A percentile compares a stretch with the other conserved stretches of the same genome.
These are phyloP conservation scores for Bimastos eiseni DNA, from an alignment of 2,888 invertebrate genomes.

Conservation along the genomic window DNA sequence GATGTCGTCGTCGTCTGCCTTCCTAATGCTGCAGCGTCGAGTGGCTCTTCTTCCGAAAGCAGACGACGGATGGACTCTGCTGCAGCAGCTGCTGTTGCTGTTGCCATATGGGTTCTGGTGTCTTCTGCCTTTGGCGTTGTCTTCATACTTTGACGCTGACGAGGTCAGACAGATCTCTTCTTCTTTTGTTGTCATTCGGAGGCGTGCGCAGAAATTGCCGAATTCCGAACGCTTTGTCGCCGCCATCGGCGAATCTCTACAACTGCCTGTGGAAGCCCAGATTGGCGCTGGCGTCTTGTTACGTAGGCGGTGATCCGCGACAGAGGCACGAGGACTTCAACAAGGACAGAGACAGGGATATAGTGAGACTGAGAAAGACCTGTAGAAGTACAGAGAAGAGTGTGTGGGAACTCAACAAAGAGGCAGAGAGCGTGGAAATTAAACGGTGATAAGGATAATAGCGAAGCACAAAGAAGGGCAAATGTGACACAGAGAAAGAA, in stretches of 20 bases:
- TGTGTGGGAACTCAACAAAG: background rate
- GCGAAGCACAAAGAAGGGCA: background rate
- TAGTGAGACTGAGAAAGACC: background rate
- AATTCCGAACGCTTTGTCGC: background rate
- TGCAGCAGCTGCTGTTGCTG: too few relatives aligned
- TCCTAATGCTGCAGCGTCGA: background rate
- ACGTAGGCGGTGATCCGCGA: background rate
- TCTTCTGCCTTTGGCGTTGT: background rate
- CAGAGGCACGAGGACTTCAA: background rate
- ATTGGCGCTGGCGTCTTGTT: background rate
- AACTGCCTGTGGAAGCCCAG: background rate
- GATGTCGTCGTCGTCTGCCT: background rate
- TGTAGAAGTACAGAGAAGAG: background rate
- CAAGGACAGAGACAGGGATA: too few relatives aligned
- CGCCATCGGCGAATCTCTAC: background rate
- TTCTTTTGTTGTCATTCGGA: background rate
- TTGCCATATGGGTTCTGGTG: background rate
- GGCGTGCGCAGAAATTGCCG: background rate
- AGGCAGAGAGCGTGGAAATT: background rate
- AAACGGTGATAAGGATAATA: background rate
- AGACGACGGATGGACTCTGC: too few relatives aligned
- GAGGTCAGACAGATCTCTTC: background rate
- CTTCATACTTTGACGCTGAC: background rate
- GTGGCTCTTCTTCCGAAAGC: background rate
- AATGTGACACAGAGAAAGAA: too few relatives aligned